phyloP scores from a whole-genome alignment of 2,797 vertebrate genomes.

The Bradypus variegatus region DNA sequence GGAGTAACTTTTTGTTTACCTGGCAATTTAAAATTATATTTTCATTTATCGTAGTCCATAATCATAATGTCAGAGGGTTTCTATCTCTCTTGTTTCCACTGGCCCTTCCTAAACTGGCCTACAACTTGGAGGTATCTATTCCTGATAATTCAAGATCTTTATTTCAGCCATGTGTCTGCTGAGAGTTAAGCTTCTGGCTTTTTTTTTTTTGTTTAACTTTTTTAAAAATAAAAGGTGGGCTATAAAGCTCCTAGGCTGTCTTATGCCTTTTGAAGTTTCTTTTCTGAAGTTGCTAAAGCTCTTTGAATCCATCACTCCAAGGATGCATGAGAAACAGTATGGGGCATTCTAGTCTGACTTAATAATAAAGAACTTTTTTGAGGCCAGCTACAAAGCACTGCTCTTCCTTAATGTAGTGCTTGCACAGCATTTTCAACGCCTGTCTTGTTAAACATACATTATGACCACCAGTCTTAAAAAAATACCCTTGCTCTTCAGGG shows the following conservation, averaged over 20 bases:
- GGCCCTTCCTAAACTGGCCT: not conserved
- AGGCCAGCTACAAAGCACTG: slow-evolving; percentile 36
- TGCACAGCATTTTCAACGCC: not conserved
- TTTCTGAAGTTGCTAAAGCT: slow-evolving; percentile 51
- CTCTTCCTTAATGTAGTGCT: not conserved
- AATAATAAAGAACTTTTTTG: slow-evolving; percentile 36
- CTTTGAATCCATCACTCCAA: slow-evolving; percentile 53
- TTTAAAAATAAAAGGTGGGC: slow-evolving; percentile 25
- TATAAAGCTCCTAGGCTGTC: slow-evolving; percentile 36
- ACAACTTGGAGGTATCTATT: not conserved
- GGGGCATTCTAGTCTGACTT: slow-evolving; percentile 33
- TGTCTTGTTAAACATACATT: not conserved
- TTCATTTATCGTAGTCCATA: not conserved
- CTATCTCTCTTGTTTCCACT: not conserved
- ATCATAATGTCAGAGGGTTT: not conserved
- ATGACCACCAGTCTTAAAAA: slow-evolving; percentile 19
- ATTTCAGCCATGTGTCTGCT: slow-evolving; percentile 22
- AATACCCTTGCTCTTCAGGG: slow-evolving; percentile 2
- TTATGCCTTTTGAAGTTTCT: slow-evolving; percentile 51
- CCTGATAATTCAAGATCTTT: not conserved
- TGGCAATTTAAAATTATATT: slow-evolving; percentile 24
- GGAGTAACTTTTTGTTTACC: not conserved
- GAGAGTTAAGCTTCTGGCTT: slow-evolving; percentile 17
- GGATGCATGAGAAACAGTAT: slow-evolving; percentile 25
- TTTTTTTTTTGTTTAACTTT: not conserved